Percentiles rank a stretch among this genome's conserved stretches.
phyloP scores from a whole-genome alignment of 1,140 invertebrate species.

The Danaus melanippus region DNA sequence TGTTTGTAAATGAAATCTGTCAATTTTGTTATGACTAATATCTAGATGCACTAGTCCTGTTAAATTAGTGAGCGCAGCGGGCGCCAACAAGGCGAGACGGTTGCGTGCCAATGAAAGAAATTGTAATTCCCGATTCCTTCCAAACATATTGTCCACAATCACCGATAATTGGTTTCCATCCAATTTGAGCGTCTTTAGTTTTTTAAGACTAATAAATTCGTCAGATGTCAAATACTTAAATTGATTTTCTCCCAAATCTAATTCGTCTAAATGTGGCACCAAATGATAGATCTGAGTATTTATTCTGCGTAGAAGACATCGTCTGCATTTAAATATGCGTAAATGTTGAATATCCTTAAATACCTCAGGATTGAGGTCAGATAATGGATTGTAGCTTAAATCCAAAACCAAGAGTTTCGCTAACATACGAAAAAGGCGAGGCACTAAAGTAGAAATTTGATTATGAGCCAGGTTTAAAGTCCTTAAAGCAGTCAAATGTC shows the following conservation, averaged over 20 bases:
- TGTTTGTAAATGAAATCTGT: slow-evolving; percentile 74
- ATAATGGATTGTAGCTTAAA: slow-evolving; percentile 81
- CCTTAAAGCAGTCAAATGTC: slow-evolving; percentile 77
- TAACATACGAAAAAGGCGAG: slow-evolving; percentile 78
- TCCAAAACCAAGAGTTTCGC: slow-evolving; percentile 79
- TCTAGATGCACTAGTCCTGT: slow-evolving; percentile 78
- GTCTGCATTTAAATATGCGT: slow-evolving; percentile 77
- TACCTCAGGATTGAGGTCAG: slow-evolving; percentile 81
- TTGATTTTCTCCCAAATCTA: slow-evolving; percentile 84
- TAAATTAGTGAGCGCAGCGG: slow-evolving; percentile 79
- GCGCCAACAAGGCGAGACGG: slow-evolving; percentile 79
- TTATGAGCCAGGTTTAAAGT: slow-evolving; percentile 81
- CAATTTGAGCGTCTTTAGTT: slow-evolving; percentile 77
- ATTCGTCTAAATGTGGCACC: slow-evolving; percentile 76
- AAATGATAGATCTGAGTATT: slow-evolving; percentile 84
- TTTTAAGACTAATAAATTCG: slow-evolving; percentile 80
- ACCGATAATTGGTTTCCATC: slow-evolving; percentile 85
- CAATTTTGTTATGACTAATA: slow-evolving; percentile 82
- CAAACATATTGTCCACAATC: slow-evolving; percentile 81
- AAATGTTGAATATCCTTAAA: slow-evolving; percentile 84
- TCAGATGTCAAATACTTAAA: slow-evolving; percentile 84
- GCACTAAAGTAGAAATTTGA: slow-evolving; percentile 77
- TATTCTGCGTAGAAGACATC: slow-evolving; percentile 79
- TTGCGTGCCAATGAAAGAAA: slow-evolving; percentile 78
- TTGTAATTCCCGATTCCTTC: slow-evolving; percentile 74